Evolutionary conservation across 2,888 invertebrate species (phyloP), one percentile per base, ranked within the genome.

Genomic region (Apamea anceps): DNA sequence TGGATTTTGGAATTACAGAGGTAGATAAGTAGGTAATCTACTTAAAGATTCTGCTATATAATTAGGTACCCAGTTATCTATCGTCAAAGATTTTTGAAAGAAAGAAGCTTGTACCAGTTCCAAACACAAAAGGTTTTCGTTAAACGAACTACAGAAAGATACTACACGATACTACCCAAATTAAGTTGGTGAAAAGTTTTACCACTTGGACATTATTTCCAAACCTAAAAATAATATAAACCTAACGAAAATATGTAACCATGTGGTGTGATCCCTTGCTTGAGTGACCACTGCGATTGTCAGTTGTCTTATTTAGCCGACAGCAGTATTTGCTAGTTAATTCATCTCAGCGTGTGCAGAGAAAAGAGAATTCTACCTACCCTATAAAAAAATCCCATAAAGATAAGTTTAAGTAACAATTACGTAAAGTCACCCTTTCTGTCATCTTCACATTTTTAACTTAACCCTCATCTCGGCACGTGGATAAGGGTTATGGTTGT

Each of bases 391-490:
- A 78, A 21, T 18, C 25, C 72, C 65, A 32, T 80, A 57, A 81
- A 81, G 84, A 84, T 84, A 80, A 77, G 60, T 77, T 79, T 74
- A 81, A 84, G 79, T 86, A 79, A 82, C 78, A 88, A 88, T 88
- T 88, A 87, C 60, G 74, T 80, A 85, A 89, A 80, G 63, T 75
- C 77, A 84, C 88, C 89, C 87, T 88, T 87, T 88, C 77, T 82
- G 80, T 84, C 87, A 87, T 84, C 82, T 83, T 85, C 73, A 85
- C 86, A 84, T 87, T 87, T 88, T 91, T 88, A 85, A 85, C 91
- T 93, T 92, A 94, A 95, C 95, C 95, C 95, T 93, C 93, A 93
- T 92, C 92, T 92, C 83, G 92, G 95, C 96, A 95, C 95, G 96
- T 95, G 96, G 93, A 93, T 90, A 90, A 91, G 93, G 93, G 94